Conservation (phyloP, 1,140 invertebrate species). For the Venustaconcha ellipsiformis region DNA sequence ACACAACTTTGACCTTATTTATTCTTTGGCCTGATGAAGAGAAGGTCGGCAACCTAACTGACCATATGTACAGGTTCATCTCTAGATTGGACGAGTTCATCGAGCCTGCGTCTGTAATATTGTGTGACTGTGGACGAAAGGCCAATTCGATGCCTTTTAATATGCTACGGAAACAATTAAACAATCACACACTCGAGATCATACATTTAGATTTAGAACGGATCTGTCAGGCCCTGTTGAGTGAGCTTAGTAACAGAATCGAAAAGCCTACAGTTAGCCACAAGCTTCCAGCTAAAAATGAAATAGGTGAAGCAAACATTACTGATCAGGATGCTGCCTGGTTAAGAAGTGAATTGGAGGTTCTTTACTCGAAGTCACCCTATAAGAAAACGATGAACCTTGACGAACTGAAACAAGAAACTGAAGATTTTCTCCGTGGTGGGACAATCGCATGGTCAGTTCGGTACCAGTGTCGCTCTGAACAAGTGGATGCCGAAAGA, state of each 20-base stretch:
- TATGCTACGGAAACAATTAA: conserved; percentile 7
- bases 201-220: conserved; percentile 11
- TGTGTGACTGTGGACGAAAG: not conserved
- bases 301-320: conserved; percentile 4
- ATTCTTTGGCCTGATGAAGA: conserved; percentile 33
- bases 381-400: conserved; percentile 8
- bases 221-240: conserved; percentile 1
- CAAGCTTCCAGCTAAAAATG: conserved; percentile 23
- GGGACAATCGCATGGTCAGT: conserved; percentile 43
- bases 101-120: conserved; percentile 11
- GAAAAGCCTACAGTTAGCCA: not conserved
- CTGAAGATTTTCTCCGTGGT: conserved; percentile 40
- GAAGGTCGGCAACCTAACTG: not conserved
- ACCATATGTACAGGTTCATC: conserved; percentile 31
- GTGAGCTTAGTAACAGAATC: not conserved
- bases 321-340: conserved; percentile 32
- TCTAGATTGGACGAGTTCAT: conserved; percentile 8
- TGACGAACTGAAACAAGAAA: conserved; percentile 33
- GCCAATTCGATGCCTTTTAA: not conserved
- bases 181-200: conserved; percentile 5
- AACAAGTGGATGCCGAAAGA: conserved; percentile 38
- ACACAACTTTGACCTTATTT: conserved; percentile 35
- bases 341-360: conserved; percentile 44
- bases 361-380: conserved; percentile 36
- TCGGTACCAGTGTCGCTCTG: conserved; percentile 33